Evolutionary conservation across 1,140 invertebrate genomes (phyloP), one percentile per base, ranked within the genome.

Genomic region (Dermatophagoides farinae): DNA sequence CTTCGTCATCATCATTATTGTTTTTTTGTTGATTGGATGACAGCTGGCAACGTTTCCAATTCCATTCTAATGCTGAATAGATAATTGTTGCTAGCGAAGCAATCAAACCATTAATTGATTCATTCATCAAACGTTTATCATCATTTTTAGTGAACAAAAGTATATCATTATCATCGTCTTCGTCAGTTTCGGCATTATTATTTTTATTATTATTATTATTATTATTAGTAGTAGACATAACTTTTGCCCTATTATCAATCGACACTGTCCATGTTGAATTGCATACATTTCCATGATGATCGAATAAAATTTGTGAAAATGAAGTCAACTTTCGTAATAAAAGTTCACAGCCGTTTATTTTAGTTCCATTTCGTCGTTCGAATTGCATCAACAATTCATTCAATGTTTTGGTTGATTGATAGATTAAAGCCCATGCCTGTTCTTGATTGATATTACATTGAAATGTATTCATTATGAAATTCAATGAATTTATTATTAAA

Each of bases 401-500:
- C 46, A 67, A 75, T 61, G 75, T 77, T 66, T 81, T 79, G 20
- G 81, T 80, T 65, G 81, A 82, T 73, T 92, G 86, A 73, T 88
- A 85, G 71, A 86, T 87, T 54, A 95, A 72, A 0, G 89, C 88
- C 91, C 91, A 96, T 31, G 88, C 88, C 70, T 92, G 89, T 74
- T 95, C 88, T 70, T 93, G 87, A 65, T 81, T 86, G 38, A 96
- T 81, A 6, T 87, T 83, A 1, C 83, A 83, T 72, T 87, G 87
- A 67, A 93, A 93, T 1, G 85, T 82, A 65, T 82, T 74, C 50
- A 95, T 72, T 65, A 92, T 85, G 69, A 86, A 80, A 67, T 80
- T 75, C 61, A 95, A 57, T 10, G 54, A 2, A 41, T 41, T 16
- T 16, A 20, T 50, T 14, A 10, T 5, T 44, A 10, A 5, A 2